Conservation (phyloP, 2,888 invertebrate genomes). For the Philaethria dido region DNA sequence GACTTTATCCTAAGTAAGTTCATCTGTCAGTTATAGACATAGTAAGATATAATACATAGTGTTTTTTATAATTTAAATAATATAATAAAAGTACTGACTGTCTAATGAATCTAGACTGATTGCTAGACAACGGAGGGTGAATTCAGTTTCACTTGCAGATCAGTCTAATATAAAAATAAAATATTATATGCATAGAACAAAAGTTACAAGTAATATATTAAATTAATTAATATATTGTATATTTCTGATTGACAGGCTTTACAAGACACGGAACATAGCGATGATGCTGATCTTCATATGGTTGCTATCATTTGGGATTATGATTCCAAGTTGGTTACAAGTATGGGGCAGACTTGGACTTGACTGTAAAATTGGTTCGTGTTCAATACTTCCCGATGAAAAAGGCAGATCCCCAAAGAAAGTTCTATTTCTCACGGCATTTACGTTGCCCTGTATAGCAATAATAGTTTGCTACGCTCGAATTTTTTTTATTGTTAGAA, state of each 20-base stretch:
- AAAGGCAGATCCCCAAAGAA: conserved; percentile 89
- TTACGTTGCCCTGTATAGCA: conserved; percentile 91
- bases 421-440: conserved; percentile 91
- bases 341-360: conserved; percentile 92
- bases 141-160: too few species aligned
- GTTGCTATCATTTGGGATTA: conserved; percentile 87
- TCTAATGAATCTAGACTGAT: not conserved
- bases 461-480: conserved; percentile 93
- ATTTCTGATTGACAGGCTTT: conserved; percentile 81
- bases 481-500: conserved; percentile 91
- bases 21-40: not conserved
- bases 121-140: not conserved
- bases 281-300: conserved; percentile 90
- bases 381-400: conserved; percentile 88
- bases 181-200: too few species aligned
- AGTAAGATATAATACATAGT: not conserved
- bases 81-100: not conserved
- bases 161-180: too few species aligned
- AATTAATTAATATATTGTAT: not conserved
- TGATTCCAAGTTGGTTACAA: conserved; percentile 89
- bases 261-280: conserved; percentile 86
- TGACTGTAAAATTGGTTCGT: conserved; percentile 89
- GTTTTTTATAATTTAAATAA: not conserved
- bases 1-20: conserved; percentile 89
- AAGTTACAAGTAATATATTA: not conserved